A percentile compares a stretch with the other conserved stretches of the same genome.
Conservation (phyloP, 1,140 invertebrate genomes). For the Bombus terrestris region DNA sequence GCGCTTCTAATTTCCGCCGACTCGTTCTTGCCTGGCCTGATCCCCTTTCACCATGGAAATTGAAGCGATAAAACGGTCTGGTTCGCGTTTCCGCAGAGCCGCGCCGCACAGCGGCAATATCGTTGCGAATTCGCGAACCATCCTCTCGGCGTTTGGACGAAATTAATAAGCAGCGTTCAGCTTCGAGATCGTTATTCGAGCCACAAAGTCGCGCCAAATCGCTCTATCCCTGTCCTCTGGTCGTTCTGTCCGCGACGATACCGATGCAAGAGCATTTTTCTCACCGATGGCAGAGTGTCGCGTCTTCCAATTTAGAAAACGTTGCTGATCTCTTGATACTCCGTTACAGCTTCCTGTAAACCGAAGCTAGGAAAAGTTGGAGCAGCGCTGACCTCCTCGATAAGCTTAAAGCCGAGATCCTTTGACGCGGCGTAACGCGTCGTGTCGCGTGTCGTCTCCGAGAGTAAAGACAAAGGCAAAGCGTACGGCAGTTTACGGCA, state of each 20-base stretch:
- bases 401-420: background rate
- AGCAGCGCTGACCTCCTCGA: background rate
- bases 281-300: background rate
- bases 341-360: background rate
- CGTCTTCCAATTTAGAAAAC: background rate
- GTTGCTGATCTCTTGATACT: background rate
- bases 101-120: background rate
- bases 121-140: background rate
- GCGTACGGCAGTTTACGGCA: background rate
- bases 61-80: background rate
- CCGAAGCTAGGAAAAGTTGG: background rate
- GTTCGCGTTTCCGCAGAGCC: background rate
- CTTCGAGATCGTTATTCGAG: background rate
- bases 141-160: background rate
- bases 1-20: conserved; percentile 36
- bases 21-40: conserved; percentile 4
- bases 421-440: background rate
- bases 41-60: background rate
- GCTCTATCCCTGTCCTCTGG: background rate
- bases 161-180: background rate
- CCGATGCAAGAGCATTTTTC: background rate
- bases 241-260: background rate
- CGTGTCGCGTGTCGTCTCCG: background rate
- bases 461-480: background rate
- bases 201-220: too few relatives aligned